Evolutionary conservation across 1,140 invertebrate species (phyloP), one percentile per base, ranked within the genome.

Genomic region (Conopomorpha cramerella): DNA sequence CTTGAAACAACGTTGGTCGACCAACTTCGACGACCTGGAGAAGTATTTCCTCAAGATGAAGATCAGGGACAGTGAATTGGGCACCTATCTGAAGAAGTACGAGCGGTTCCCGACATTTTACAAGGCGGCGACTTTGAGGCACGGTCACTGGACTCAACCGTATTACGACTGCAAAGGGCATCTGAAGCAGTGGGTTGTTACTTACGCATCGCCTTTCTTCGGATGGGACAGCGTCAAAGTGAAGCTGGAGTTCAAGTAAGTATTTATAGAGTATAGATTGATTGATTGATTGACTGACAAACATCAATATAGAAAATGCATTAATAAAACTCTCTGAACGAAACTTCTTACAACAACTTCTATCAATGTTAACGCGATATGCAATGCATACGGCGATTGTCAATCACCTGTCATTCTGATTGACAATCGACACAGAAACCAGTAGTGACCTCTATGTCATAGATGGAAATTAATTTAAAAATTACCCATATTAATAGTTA

Each of bases 201-300:
- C 92, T 25, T 99, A 98, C 81, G 89, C 92, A 33, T 88, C 88
- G 34, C 96, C 96, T 34, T 98, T 99, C 84, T 99, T 99, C 73
- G 96, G 96, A 35, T 94, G 90, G 88, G 95, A 98, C 66, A 91
- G 87, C 63, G 82, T 98, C 30, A 92, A 91, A 82, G 86, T 85
- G 15, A 91, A 90, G 76, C 77, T 96, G 45, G 92, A 96, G 82
- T 96, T 96, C 78, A 95, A 96, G 92, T 95, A 78, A 91, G 90
- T 86, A 57, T 54, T 30, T n/a, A n/a, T n/a, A n/a, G n/a, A n/a
- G n/a, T n/a, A n/a, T n/a, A n/a, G n/a, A n/a, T n/a, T n/a, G n/a
- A n/a, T n/a, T n/a, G n/a, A n/a, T n/a, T n/a, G n/a, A n/a, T n/a
- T n/a, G n/a, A n/a, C n/a, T n/a, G n/a, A n/a, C n/a, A n/a, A n/a